Evolutionary conservation across 2,113 vertebrate genomes (phyloP).

Genomic region (Entelurus aequoreus): DNA sequence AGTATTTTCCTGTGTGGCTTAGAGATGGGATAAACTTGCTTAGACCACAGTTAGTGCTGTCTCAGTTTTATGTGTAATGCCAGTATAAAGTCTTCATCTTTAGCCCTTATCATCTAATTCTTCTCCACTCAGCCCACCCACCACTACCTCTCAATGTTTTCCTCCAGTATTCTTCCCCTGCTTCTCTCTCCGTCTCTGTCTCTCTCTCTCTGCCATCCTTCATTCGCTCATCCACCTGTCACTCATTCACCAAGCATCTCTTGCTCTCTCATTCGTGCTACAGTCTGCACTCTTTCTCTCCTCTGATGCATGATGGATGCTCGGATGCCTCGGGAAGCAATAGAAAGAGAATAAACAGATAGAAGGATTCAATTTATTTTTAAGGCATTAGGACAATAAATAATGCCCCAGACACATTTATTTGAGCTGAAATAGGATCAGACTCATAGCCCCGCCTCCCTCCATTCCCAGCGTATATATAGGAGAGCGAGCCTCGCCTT

Average conservation of each 20-base stretch:
- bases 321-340: background rate
- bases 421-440: background rate
- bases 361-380: constrained; percentile 7
- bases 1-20: background rate
- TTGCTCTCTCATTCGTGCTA: constrained; percentile 3
- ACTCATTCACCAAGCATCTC: constrained; percentile 47
- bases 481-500: constrained; percentile 49
- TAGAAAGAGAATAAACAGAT: constrained; percentile 29
- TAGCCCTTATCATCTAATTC: constrained; percentile 43
- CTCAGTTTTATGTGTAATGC: constrained; percentile 1
- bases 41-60: background rate
- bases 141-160: constrained; percentile 27
- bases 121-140: constrained; percentile 57
- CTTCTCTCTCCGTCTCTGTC: constrained; percentile 8
- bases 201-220: constrained; percentile 23
- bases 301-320: constrained; percentile 43
- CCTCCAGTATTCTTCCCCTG: constrained; percentile 10
- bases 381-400: background rate
- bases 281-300: constrained; percentile 9
- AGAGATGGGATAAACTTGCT: background rate
- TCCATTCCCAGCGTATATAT: constrained; percentile 53
- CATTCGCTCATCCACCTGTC: constrained; percentile 58
- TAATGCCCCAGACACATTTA: too few species aligned
- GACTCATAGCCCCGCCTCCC: constrained; percentile 46
- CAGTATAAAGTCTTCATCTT: constrained; percentile 20